Conservation (phyloP, 2,797 vertebrate genomes). For the Gadopsis bispinosus region DNA sequence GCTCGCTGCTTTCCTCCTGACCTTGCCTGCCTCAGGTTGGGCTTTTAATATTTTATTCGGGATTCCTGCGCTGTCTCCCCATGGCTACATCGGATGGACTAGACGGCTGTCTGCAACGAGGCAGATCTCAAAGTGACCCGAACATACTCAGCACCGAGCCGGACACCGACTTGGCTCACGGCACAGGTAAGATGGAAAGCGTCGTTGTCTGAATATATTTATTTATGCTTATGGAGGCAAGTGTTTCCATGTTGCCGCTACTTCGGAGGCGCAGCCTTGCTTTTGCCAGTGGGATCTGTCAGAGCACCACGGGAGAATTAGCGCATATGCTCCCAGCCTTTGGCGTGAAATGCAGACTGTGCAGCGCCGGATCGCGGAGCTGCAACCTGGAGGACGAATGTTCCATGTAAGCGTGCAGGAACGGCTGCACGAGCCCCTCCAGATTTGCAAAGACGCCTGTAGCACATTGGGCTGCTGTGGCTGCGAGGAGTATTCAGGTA, state of each 20-base stretch:
- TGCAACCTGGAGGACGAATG: constrained; percentile 75
- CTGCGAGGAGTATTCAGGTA: constrained; percentile 51
- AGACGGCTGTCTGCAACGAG: constrained; percentile 93
- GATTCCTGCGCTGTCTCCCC: constrained; percentile 81
- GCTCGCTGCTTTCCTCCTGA: constrained; percentile 80
- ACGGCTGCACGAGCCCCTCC: constrained; percentile 40
- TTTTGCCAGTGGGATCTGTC: constrained; percentile 46
- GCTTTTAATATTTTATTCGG: constrained; percentile 82
- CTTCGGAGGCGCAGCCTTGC: constrained; percentile 49
- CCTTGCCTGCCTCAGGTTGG: constrained; percentile 85
- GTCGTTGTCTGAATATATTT: constrained; percentile 44
- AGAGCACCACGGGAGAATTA: constrained; percentile 65
- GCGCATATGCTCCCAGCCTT: constrained; percentile 57
- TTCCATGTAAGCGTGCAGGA: constrained; percentile 64
- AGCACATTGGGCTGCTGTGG: constrained; percentile 57
- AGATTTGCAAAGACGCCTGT: constrained; percentile 67
- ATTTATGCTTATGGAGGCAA: not conserved
- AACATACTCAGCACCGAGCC: constrained; percentile 93
- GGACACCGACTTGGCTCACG: constrained; percentile 87
- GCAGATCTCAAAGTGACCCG: constrained; percentile 98
- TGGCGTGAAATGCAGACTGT: constrained; percentile 49
- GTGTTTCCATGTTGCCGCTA: constrained; percentile 21
- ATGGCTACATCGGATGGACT: constrained; percentile 96
- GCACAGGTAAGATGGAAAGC: constrained; percentile 87
- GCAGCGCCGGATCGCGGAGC: constrained; percentile 46